Evolutionary conservation across 2,797 vertebrate genomes (phyloP).

Genomic region (Tokudaia tokunoshimensis): DNA sequence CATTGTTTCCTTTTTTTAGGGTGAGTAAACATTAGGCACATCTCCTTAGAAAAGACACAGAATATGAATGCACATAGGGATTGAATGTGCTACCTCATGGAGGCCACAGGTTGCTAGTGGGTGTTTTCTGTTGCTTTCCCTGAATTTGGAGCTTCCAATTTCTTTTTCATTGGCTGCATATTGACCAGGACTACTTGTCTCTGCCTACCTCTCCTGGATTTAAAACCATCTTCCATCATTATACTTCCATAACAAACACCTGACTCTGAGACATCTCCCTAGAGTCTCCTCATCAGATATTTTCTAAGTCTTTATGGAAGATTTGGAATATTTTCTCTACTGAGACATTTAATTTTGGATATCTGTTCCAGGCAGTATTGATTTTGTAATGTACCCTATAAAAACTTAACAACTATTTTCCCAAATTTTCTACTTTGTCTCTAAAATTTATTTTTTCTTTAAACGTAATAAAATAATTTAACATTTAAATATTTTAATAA

Average conservation of each 20-base stretch:
- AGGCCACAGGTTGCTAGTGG: no score
- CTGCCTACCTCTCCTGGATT: background rate
- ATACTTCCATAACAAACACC: no score
- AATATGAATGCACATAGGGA: background rate
- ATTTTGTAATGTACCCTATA: background rate
- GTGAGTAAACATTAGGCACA: background rate
- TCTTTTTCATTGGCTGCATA: background rate
- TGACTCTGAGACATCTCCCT: background rate
- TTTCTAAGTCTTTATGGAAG: no score
- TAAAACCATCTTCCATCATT: background rate
- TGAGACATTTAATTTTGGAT: background rate
- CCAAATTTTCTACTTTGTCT: background rate
- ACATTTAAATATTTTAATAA: background rate
- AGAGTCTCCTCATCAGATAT: background rate
- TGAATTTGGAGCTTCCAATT: background rate
- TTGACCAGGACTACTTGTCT: accelerated
- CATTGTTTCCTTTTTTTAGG: background rate
- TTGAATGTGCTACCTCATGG: no score
- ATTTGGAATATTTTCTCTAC: background rate
- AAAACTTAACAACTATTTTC: background rate
- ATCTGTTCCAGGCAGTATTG: no score
- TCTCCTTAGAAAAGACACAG: background rate
- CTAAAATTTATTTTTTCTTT: background rate
- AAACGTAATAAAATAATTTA: background rate
- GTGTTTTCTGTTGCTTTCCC: background rate